phyloP scores from a whole-genome alignment of 2,888 invertebrate species.

The Acleris emargana region DNA sequence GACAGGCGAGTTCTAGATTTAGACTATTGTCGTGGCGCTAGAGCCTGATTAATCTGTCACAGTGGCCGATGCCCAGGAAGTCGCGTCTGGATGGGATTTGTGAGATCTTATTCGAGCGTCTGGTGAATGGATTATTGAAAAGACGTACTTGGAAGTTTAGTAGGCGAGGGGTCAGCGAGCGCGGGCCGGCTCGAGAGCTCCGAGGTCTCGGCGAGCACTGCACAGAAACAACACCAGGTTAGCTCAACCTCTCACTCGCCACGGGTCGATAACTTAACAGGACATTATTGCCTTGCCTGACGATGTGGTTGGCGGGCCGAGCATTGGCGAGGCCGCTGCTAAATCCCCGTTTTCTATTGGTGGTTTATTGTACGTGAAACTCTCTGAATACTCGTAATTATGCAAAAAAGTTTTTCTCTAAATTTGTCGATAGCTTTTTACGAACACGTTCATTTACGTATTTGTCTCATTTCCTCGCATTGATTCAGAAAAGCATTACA shows the following conservation, averaged over 20 bases:
- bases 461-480: too few relatives aligned
- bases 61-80: not conserved
- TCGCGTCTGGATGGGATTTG: constrained; percentile 18
- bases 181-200: constrained; percentile 78
- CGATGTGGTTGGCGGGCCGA: too few relatives aligned
- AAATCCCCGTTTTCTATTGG: too few relatives aligned
- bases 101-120: constrained; percentile 72
- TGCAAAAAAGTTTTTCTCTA: too few relatives aligned
- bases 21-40: not conserved
- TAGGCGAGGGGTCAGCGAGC: constrained; percentile 83
- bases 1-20: not conserved
- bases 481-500: too few relatives aligned
- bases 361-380: too few relatives aligned
- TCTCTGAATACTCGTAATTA: too few relatives aligned
- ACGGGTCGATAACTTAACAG: not conserved
- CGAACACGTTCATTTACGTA: too few relatives aligned
- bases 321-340: too few relatives aligned
- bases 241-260: constrained; percentile 39
- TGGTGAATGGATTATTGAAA: constrained; percentile 39
- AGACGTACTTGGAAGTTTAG: constrained; percentile 85
- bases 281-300: too few relatives aligned
- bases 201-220: constrained; percentile 76
- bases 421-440: too few relatives aligned
- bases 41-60: constrained; percentile 42
- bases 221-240: constrained; percentile 76